Conservation (phyloP, 2,888 invertebrate species). For the Cenopis cana region DNA sequence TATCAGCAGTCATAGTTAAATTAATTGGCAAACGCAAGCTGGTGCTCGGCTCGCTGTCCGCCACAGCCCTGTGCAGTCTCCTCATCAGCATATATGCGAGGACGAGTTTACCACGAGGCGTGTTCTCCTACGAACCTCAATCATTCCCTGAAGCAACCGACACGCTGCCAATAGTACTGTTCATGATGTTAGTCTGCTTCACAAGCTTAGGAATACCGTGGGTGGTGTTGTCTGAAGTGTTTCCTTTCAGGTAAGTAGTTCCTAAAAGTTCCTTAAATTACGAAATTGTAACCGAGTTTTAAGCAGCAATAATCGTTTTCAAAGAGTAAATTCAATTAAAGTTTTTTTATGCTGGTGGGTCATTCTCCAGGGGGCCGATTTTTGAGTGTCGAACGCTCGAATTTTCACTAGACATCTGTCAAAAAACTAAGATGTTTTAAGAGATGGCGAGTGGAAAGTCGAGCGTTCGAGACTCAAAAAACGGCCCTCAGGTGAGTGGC, state of each 20-base stretch:
- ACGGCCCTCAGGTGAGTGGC: too few species aligned
- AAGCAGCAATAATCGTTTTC: not conserved
- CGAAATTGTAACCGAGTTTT: not conserved
- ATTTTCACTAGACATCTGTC: too few species aligned
- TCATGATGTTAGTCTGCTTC: conserved; percentile 71
- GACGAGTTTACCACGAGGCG: conserved; percentile 55
- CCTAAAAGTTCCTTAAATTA: not conserved
- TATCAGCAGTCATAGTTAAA: conserved; percentile 72
- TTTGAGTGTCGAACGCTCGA: too few species aligned
- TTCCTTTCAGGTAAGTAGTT: conserved; percentile 80
- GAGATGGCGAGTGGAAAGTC: too few species aligned
- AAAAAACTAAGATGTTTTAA: too few species aligned
- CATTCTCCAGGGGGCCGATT: too few species aligned
- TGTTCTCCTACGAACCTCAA: conserved; percentile 70
- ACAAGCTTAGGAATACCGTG: conserved; percentile 81
- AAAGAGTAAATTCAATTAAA: not conserved
- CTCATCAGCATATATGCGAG: conserved; percentile 69
- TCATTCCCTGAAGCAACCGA: conserved; percentile 74
- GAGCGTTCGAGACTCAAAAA: too few species aligned
- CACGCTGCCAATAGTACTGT: conserved; percentile 70
- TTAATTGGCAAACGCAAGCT: conserved; percentile 73
- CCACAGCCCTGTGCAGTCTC: conserved; percentile 64
- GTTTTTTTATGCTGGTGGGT: not conserved
- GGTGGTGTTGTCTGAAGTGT: conserved; percentile 85
- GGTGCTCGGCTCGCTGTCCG: conserved; percentile 66